Conservation (phyloP, 2,113 vertebrate species). For the Sardina pilchardus region DNA sequence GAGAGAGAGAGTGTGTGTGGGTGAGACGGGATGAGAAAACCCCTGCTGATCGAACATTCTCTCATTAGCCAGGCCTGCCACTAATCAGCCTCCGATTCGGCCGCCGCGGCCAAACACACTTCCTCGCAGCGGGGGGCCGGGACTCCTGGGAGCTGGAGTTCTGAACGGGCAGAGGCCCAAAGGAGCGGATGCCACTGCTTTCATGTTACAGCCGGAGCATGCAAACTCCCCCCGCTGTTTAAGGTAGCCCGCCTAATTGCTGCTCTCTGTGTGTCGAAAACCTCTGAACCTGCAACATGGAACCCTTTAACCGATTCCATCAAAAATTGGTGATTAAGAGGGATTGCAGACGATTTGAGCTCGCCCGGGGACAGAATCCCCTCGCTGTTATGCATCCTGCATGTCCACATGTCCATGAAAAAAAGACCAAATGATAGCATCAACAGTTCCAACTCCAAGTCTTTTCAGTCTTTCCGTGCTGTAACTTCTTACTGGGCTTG, state of each 20-base stretch:
- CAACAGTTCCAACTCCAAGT: neutral
- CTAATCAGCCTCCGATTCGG: slow-evolving; percentile 8
- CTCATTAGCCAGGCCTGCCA: slow-evolving; percentile 20
- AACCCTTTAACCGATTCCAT: neutral
- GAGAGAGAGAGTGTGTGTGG: neutral
- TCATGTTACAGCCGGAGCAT: slow-evolving; percentile 52
- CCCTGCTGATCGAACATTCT: slow-evolving; percentile 5
- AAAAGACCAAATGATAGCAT: neutral
- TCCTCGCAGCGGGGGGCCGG: neutral
- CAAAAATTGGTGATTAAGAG: slow-evolving; percentile 9
- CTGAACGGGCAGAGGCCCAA: slow-evolving; percentile 23
- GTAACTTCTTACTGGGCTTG: neutral
- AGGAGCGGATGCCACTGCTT: slow-evolving; percentile 27
- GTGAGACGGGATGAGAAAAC: neutral
- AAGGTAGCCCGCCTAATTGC: slow-evolving; percentile 9
- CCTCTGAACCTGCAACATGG: neutral
- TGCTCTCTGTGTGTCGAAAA: neutral
- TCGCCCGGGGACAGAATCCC: neutral
- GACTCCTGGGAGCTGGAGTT: slow-evolving; percentile 22
- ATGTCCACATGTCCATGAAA: slow-evolving; percentile 9
- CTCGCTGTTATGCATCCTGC: neutral
- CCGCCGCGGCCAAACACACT: neutral
- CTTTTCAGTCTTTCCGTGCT: neutral
- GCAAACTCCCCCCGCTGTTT: neutral
- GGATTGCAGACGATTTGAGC: neutral